These are phyloP conservation scores for Hydra vulgaris DNA, from an alignment of 30 jellyfish, hydroid and myxozoan species.

Conservation along the genomic window DNA sequence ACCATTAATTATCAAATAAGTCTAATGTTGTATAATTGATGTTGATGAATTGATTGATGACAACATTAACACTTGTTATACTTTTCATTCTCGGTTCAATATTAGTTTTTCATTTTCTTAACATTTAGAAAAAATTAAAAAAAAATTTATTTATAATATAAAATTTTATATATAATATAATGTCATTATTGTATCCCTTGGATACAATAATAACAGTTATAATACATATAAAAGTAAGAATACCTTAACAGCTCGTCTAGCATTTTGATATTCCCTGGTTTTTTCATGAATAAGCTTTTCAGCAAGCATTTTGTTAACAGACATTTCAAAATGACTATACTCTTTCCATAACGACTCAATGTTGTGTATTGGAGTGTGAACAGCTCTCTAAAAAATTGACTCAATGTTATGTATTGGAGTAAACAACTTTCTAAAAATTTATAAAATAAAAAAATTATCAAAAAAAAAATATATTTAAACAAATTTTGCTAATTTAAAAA, in stretches of 20 bases:
- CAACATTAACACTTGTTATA: no score
- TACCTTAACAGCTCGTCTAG: conserved; percentile 86
- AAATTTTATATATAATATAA: no score
- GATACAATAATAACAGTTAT: neutral
- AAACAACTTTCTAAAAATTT: neutral
- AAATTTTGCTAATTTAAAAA: no score
- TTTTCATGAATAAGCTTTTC: conserved; percentile 86
- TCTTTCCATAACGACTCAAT: conserved; percentile 96
- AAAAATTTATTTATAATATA: no score
- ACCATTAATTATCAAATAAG: no score
- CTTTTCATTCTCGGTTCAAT: no score
- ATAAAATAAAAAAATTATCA: neutral
- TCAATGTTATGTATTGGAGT: neutral
- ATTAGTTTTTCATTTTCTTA: no score
- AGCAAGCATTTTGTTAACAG: conserved; percentile 73
- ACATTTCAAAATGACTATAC: conserved; percentile 81
- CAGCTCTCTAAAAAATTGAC: conserved; percentile 70
- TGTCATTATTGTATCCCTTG: no score
- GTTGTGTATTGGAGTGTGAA: conserved; percentile 73
- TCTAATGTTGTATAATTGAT: no score
- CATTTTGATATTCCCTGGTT: conserved; percentile 85
- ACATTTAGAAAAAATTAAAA: no score
- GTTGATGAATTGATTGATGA: no score
- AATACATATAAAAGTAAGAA: neutral
- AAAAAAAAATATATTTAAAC: neutral